phyloP scores from a whole-genome alignment of 2,888 invertebrate genomes.

The Hymenopus coronatus region DNA sequence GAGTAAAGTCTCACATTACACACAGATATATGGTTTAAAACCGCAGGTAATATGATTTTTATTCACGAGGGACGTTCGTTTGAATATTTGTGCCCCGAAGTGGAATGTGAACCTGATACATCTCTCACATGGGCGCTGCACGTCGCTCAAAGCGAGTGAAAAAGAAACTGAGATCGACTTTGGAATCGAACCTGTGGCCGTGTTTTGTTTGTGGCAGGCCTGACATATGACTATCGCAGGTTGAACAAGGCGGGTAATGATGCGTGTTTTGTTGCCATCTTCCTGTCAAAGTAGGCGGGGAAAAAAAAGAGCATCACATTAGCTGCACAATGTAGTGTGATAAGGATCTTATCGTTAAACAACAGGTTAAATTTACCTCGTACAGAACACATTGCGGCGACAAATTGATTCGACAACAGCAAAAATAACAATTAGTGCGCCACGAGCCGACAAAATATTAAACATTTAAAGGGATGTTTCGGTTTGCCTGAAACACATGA shows the following conservation, averaged over 20 bases:
- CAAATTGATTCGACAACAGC: not conserved
- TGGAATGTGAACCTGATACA: too few species aligned
- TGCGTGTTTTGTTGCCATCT: not conserved
- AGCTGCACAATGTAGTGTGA: not conserved
- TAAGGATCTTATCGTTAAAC: not conserved
- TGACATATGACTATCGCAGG: not conserved
- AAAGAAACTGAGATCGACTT: too few species aligned
- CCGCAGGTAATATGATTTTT: not conserved
- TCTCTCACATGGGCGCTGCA: too few species aligned
- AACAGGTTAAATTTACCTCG: not conserved
- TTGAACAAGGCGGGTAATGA: not conserved
- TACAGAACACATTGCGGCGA: not conserved
- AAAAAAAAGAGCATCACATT: not conserved
- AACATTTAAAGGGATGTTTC: too few species aligned
- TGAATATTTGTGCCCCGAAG: not conserved
- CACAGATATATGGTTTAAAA: not conserved
- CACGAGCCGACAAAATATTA: too few species aligned
- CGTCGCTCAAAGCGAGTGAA: too few species aligned
- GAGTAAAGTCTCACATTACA: too few species aligned
- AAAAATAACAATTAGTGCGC: not conserved
- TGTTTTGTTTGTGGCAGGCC: not conserved
- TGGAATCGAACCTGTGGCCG: too few species aligned
- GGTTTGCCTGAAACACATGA: too few species aligned
- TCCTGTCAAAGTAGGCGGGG: not conserved
- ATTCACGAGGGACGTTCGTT: not conserved